These are phyloP conservation scores for Alloscopus bannaensis DNA, from an alignment of 2,888 invertebrate species.

Conservation along the genomic window DNA sequence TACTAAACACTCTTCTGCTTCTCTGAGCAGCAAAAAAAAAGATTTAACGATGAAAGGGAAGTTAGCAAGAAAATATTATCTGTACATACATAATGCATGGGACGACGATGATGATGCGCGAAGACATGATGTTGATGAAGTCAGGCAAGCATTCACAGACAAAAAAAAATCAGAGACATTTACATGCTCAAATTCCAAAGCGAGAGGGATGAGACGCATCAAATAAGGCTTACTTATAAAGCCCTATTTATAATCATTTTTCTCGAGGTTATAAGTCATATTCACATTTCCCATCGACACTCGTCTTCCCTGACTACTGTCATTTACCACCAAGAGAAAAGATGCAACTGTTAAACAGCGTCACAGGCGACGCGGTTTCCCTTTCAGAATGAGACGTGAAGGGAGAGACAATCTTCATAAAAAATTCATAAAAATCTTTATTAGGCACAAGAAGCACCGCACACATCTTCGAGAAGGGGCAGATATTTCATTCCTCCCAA, in stretches of 20 bases:
- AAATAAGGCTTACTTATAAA: too few species aligned
- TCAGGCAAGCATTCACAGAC: slow-evolving; percentile 37
- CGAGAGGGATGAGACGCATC: slow-evolving; percentile 19
- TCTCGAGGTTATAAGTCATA: slow-evolving; percentile 53
- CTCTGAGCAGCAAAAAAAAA: background rate
- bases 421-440: slow-evolving; percentile 44
- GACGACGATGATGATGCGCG: slow-evolving; percentile 4
- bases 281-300: slow-evolving; percentile 61
- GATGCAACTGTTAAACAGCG: slow-evolving; percentile 41
- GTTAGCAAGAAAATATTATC: slow-evolving; percentile 45
- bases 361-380: slow-evolving; percentile 46
- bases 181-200: slow-evolving; percentile 53
- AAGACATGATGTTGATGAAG: slow-evolving; percentile 36
- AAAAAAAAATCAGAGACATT: slow-evolving; percentile 42
- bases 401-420: slow-evolving; percentile 35
- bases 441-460: background rate
- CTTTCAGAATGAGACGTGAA: slow-evolving; percentile 38
- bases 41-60: slow-evolving; percentile 51
- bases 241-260: too few species aligned
- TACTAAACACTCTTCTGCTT: background rate
- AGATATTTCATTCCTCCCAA: slow-evolving; percentile 29
- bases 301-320: slow-evolving; percentile 42
- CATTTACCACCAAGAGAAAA: slow-evolving; percentile 40
- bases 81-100: slow-evolving; percentile 55
- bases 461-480: slow-evolving; percentile 18